Percentiles rank a stretch among this genome's conserved stretches.
Evolutionary conservation across 2,888 invertebrate genomes (phyloP).

Genomic region (Molanna angustata): DNA sequence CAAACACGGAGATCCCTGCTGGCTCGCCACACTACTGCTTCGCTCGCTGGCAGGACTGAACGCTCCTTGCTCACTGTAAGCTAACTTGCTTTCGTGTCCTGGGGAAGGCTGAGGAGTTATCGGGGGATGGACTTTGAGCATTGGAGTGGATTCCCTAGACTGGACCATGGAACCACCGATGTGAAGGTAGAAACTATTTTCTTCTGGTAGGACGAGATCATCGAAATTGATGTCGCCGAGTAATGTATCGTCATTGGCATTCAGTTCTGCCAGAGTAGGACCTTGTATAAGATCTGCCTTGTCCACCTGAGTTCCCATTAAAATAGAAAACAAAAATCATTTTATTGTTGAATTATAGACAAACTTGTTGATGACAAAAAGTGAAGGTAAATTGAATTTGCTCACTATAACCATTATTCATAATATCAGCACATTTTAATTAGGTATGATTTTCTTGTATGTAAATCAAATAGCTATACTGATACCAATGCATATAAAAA

Average conservation of each 20-base stretch:
- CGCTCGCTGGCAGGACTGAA: slow-evolving; percentile 68
- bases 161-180: slow-evolving; percentile 52
- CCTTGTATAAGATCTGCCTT: slow-evolving; percentile 82
- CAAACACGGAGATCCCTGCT: slow-evolving; percentile 36
- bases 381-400: too few relatives aligned
- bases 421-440: too few relatives aligned
- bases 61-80: too few relatives aligned
- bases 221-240: slow-evolving; percentile 84
- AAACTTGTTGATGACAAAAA: too few relatives aligned
- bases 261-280: slow-evolving; percentile 80
- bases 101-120: slow-evolving; percentile 41
- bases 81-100: slow-evolving; percentile 43
- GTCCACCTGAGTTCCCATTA: too few relatives aligned
- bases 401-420: too few relatives aligned
- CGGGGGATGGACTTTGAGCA: slow-evolving; percentile 39
- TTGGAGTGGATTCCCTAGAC: slow-evolving; percentile 38
- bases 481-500: too few relatives aligned
- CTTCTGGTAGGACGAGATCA: slow-evolving; percentile 74
- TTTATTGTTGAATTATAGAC: too few relatives aligned
- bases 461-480: too few relatives aligned
- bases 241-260: slow-evolving; percentile 80
- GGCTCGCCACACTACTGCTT: slow-evolving; percentile 51
- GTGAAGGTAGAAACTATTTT: slow-evolving; percentile 57
- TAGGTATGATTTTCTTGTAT: too few relatives aligned
- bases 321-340: too few relatives aligned